Evolutionary conservation across 2,113 vertebrate species (phyloP), one percentile per base, ranked within the genome.

Genomic region (Sylvia atricapilla): DNA sequence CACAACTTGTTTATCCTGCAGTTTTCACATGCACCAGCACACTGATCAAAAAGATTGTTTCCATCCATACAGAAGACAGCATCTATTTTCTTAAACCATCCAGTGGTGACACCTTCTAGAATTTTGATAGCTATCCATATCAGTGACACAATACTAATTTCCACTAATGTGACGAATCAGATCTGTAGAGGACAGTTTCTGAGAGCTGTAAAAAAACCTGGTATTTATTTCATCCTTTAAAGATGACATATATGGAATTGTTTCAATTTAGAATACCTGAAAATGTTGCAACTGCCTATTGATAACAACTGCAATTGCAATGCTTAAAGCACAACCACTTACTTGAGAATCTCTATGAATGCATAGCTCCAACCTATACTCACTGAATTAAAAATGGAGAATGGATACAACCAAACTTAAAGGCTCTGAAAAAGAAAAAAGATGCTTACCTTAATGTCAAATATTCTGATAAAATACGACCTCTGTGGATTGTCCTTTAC

Each of bases 401-500:
- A 87, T 15, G 7, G 67, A 95, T 30, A 56, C 10, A 82, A 82
- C 15, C 10, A 84, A 88, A n/a, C 16, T 66, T 75, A 43, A 46
- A 58, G 39, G 79, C 13, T 62, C 13, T 59, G 53, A 58, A 49
- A 22, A 83, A 63, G 31, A 41, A 74, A 41, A 39, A 81, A 53
- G 55, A 70, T 63, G 52, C 98, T 97, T 83, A 99, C 99, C 98
- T 99, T 99, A 95, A 99, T 99, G 97, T 99, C 99, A 95, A 99
- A 99, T 97, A 99, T 98, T 95, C 99, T 98, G 97, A 99, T 99
- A 98, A 98, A 99, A 98, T 99, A 99, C 11, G 99, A 99, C 96
- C 99, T 99, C 97, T 99, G 99, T 2, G 99, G 99, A 98, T 99
- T 99, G 98, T 99, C 99, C 97, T 99, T 99, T 94, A 99, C 99